phyloP scores from a whole-genome alignment of 2,888 invertebrate species.

The Sarcophaga rosellei region DNA sequence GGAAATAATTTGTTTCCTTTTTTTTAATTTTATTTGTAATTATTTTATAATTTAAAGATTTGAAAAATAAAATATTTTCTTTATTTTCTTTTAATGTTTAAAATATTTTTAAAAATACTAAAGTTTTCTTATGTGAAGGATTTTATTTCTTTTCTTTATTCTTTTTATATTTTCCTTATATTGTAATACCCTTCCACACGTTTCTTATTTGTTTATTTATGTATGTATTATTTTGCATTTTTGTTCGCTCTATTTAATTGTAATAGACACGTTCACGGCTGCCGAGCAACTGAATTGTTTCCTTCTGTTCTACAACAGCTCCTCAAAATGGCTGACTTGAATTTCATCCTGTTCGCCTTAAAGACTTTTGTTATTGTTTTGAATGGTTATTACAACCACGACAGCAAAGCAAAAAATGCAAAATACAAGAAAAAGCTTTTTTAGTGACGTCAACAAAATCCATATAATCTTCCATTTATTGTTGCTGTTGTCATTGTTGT shows the following conservation, averaged over 20 bases:
- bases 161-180: neutral
- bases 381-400: slow-evolving; percentile 69
- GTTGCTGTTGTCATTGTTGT: slow-evolving; percentile 28
- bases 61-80: neutral
- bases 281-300: slow-evolving; percentile 74
- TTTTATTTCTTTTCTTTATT: neutral
- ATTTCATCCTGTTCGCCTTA: slow-evolving; percentile 51
- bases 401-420: neutral
- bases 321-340: slow-evolving; percentile 71
- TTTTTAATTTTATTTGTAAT: no score
- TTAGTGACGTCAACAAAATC: slow-evolving; percentile 77
- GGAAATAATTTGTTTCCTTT: no score
- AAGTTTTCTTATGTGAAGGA: no score
- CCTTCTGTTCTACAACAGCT: slow-evolving; percentile 37
- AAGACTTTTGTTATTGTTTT: slow-evolving; percentile 70
- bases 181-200: slow-evolving; percentile 31
- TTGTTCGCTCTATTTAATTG: slow-evolving; percentile 24
- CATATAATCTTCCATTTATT: slow-evolving; percentile 51
- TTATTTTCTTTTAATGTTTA: neutral
- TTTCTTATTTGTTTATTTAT: slow-evolving; percentile 19
- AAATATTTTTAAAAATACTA: no score
- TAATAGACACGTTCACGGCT: slow-evolving; percentile 74
- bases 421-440: slow-evolving; percentile 71
- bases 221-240: neutral
- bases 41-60: no score